These are phyloP conservation scores for Florisuga fusca DNA, from an alignment of 2,797 vertebrate genomes.

Conservation along the genomic window DNA sequence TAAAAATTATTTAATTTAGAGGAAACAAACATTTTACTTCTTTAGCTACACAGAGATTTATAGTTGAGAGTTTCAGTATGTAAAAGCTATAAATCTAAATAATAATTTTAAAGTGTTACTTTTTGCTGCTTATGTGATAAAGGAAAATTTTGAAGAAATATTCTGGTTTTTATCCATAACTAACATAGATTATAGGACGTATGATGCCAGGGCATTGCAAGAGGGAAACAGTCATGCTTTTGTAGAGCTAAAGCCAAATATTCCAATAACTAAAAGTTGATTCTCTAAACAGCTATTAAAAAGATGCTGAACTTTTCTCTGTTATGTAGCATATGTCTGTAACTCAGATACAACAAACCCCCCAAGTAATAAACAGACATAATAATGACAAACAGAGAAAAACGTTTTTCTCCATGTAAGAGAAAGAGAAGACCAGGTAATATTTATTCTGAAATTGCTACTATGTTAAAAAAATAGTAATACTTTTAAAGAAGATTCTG, in stretches of 20 bases:
- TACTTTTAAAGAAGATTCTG: slow-evolving; percentile 21
- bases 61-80: background rate
- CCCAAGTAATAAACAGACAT: background rate
- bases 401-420: background rate
- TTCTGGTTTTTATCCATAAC: background rate
- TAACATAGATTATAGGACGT: slow-evolving; percentile 24
- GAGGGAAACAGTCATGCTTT: background rate
- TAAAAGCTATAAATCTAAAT: background rate
- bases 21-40: background rate
- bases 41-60: background rate
- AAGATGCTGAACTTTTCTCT: slow-evolving; percentile 11
- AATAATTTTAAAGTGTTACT: slow-evolving; percentile 33
- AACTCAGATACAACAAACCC: background rate
- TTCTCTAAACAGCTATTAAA: slow-evolving; percentile 5
- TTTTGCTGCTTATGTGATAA: slow-evolving; percentile 27
- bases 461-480: background rate
- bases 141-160: slow-evolving; percentile 30
- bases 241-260: background rate
- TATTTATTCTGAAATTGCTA: slow-evolving; percentile 22
- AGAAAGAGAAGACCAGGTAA: slow-evolving; percentile 5
- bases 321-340: background rate
- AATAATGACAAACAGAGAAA: background rate
- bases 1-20: background rate
- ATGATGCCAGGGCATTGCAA: background rate
- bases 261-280: background rate